Percentiles rank a stretch among this genome's conserved stretches.
Evolutionary conservation across 2,888 invertebrate species (phyloP).

Genomic region (Euplexia lucipara): DNA sequence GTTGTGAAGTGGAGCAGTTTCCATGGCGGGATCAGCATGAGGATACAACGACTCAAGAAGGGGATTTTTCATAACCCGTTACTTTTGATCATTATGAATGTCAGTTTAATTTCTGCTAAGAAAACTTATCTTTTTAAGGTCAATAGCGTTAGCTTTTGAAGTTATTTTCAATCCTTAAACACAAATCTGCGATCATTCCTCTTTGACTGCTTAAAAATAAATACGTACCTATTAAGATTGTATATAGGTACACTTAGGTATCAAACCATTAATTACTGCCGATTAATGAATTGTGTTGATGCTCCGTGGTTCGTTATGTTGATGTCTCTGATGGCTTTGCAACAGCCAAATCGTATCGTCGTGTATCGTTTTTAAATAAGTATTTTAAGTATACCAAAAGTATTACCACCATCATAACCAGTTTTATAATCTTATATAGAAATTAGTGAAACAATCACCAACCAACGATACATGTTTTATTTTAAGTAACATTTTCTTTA

Average conservation of each 20-base stretch:
- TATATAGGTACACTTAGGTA: too few relatives aligned
- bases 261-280: too few relatives aligned
- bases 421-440: too few relatives aligned
- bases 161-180: constrained; percentile 40
- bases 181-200: constrained; percentile 24
- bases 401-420: too few relatives aligned
- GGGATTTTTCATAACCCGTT: constrained; percentile 67
- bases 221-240: constrained; percentile 28
- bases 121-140: constrained; percentile 53
- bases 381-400: too few relatives aligned
- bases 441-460: too few relatives aligned
- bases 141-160: constrained; percentile 53
- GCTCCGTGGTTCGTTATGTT: constrained; percentile 39
- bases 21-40: neutral
- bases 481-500: too few relatives aligned
- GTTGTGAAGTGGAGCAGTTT: constrained; percentile 53
- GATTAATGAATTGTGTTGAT: constrained; percentile 42
- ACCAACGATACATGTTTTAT: too few relatives aligned
- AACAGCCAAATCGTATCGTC: too few relatives aligned
- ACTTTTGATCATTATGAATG: constrained; percentile 49
- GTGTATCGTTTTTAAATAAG: too few relatives aligned
- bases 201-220: constrained; percentile 33
- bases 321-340: constrained; percentile 33
- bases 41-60: constrained; percentile 23
- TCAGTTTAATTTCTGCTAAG: constrained; percentile 55